A percentile compares a stretch with the other conserved stretches of the same genome.
Conservation (phyloP, 2,888 invertebrate species). For the Drosophila maculinotata region DNA sequence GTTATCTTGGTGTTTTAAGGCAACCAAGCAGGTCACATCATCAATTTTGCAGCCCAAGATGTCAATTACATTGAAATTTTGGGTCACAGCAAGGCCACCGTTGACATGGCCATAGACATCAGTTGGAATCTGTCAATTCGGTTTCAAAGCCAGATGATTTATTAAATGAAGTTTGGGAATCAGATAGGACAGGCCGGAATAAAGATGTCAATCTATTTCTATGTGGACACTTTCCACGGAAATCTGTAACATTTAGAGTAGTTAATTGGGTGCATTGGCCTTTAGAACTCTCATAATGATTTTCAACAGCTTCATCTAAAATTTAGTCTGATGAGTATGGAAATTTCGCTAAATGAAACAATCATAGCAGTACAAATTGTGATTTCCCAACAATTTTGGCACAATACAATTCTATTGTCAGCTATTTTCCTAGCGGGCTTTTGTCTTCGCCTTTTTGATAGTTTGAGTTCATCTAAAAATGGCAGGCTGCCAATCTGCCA, state of each 20-base stretch:
- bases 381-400: conserved; percentile 68
- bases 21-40: conserved; percentile 49
- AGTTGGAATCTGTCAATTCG: conserved; percentile 53
- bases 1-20: conserved; percentile 16
- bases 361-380: conserved; percentile 48
- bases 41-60: conserved; percentile 63
- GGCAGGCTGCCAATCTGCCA: conserved; percentile 66
- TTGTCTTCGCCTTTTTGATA: conserved; percentile 37
- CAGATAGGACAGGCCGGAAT: conserved; percentile 15
- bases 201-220: conserved; percentile 21
- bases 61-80: conserved; percentile 71
- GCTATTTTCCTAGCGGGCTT: conserved; percentile 36
- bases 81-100: conserved; percentile 51
- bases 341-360: conserved; percentile 38
- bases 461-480: conserved; percentile 34
- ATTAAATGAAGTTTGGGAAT: conserved; percentile 43
- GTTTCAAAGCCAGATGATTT: conserved; percentile 56
- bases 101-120: conserved; percentile 55
- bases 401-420: conserved; percentile 69
- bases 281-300: conserved; percentile 10
- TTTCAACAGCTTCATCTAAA: conserved; percentile 3
- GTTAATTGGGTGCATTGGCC: conserved; percentile 50
- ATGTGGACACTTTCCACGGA: conserved; percentile 1
- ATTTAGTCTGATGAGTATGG: conserved; percentile 7
- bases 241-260: conserved; percentile 6